Evolutionary conservation across 2,113 vertebrate species (phyloP), one percentile per base, ranked within the genome.

Genomic region (Stegastes partitus): DNA sequence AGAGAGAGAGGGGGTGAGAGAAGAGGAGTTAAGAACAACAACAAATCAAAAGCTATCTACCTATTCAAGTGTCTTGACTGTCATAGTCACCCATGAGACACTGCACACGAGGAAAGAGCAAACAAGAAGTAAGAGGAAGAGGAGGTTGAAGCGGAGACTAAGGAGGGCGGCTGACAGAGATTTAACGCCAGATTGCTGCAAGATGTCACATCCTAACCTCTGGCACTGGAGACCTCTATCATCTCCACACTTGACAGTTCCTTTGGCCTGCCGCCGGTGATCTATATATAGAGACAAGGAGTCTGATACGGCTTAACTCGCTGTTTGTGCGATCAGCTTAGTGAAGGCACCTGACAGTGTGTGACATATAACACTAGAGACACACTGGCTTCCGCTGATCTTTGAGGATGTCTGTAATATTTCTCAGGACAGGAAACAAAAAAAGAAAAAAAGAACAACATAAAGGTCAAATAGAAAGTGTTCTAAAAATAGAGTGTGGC

Each of bases 171-270:
- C n/a, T 57, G 74, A 56, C 49, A 79, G 69, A 71, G 84, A 84
- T 74, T 73, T 71, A 8, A 79, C 72, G 18, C 62, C 62, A 68
- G 61, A 77, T 68, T 63, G 62, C 53, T 67, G 78, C 74, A 68
- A 64, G 79, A 89, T 83, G 87, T 92, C 88, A 75, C 68, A 79
- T 86, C 53, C 64, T 82, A 81, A 92, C 82, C 85, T 85, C 87
- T 70, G 76, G 84, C 82, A 65, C 71, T 61, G 71, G 59, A 75
- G 75, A 77, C 69, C 79, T 81, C 76, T 87, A 87, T 88, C 88
- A 90, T 86, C 82, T 75, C 79, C 61, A 69, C 80, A 82, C 76
- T 89, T 92, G 91, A 75, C 85, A 76, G 78, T 88, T 87, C 85
- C 71, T 73, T 73, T 68, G 63, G 47, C 34, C 78, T 79, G 79